phyloP scores from a whole-genome alignment of 2,888 invertebrate species.

The Gonocerus acuteangulatus region DNA sequence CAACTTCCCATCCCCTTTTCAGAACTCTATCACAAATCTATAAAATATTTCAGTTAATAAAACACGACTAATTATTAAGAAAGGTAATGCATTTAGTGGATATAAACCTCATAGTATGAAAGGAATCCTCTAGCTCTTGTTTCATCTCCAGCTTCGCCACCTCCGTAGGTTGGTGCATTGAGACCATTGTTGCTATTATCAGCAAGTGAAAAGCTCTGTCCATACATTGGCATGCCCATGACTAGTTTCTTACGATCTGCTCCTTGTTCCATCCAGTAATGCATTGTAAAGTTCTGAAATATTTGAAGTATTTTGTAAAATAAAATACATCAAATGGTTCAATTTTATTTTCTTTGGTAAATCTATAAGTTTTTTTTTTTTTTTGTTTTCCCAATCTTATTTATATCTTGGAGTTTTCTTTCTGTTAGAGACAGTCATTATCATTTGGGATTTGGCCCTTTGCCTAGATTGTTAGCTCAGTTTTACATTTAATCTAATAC shows the following conservation, averaged over 20 bases:
- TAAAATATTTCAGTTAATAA: no score
- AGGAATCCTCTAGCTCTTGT: conserved; percentile 81
- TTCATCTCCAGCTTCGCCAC: conserved; percentile 81
- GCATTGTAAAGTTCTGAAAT: conserved; percentile 70
- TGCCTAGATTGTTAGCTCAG: no score
- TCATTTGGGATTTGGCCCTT: no score
- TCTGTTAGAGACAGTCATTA: no score
- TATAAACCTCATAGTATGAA: conserved; percentile 72
- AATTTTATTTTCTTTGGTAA: no score
- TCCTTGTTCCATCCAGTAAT: conserved; percentile 78
- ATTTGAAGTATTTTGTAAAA: background rate
- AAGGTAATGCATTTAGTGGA: no score
- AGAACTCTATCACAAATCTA: conserved; percentile 75
- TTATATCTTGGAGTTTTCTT: no score
- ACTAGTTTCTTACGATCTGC: conserved; percentile 70
- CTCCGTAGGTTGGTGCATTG: conserved; percentile 72
- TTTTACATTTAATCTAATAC: no score
- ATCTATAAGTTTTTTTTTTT: no score
- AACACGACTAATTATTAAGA: no score
- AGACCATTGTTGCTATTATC: conserved; percentile 57
- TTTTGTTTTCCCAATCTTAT: no score
- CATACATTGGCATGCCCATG: conserved; percentile 83
- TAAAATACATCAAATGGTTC: no score
- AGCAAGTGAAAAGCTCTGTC: conserved; percentile 76
- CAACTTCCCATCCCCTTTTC: conserved; percentile 66